Evolutionary conservation across 2,888 invertebrate species (phyloP), one percentile per base, ranked within the genome.

Genomic region (Nyleta sp.): DNA sequence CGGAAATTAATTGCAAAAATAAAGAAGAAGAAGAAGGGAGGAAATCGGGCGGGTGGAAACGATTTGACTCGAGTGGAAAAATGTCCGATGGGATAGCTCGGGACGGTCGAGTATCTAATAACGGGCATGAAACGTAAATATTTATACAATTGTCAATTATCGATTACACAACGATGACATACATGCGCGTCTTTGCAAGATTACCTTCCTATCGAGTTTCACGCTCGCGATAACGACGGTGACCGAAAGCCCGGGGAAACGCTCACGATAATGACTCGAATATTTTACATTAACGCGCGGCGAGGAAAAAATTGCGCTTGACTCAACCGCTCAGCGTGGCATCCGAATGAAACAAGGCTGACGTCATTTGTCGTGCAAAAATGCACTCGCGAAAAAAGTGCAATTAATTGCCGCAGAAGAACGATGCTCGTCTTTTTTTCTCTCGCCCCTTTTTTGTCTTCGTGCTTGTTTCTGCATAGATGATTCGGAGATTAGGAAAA

Each of bases 101-200:
- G 3, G 10, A 18, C 42, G 15, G 1, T 17, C 42, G 42, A 15
- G 13, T 2, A 15, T 15, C 10, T 6, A 15, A 31, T 28, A 15
- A 50, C 24, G 18, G 7, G 13, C 22, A 55, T 40, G 48, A 52
- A 38, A 50, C 24, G 70, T 70, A 62, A 68, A 76, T 70, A 76
- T 76, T 76, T 70, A 57, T 57, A 64, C 75, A 68, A 53, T 68
- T 68, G 75, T 62, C 68, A 75, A 68, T 68, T 62, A 62, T 48
- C 48, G 68, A 62, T 75, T 75, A 55, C 75, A 48, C 75, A 75
- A 75, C 59, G 60, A 48, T 59, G 53, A 38, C 42, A 59, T 35
- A 55, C 55, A 48, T 53, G 40, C 15, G 38, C 46, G 53, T 33
- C 20, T 31, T 60, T 52, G 22, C 44, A 50, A 57, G 57, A 57